Evolutionary conservation across 2,797 vertebrate species (phyloP).

Genomic region (Masticophis lateralis): DNA sequence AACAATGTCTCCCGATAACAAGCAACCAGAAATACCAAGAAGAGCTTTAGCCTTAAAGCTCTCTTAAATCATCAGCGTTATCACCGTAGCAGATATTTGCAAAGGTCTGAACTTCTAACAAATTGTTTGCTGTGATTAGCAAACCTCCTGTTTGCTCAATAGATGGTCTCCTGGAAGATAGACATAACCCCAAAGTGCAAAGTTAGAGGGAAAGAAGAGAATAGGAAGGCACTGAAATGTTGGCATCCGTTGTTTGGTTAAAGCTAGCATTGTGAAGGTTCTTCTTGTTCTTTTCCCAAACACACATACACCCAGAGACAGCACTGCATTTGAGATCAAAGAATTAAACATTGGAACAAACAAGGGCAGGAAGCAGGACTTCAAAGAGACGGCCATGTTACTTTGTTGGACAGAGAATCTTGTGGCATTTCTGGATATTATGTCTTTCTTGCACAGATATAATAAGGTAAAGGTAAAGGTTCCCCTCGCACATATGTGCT

Average conservation of each 20-base stretch:
- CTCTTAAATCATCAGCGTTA: constrained; percentile 41
- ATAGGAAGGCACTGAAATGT: neutral
- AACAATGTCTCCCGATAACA: neutral
- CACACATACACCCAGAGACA: neutral
- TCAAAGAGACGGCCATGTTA: neutral
- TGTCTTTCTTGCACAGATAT: neutral
- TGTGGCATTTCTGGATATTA: neutral
- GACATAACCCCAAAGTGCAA: neutral
- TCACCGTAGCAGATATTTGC: constrained; percentile 40
- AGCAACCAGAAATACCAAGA: constrained; percentile 4
- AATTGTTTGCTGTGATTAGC: constrained; percentile 2
- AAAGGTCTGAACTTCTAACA: constrained; percentile 17
- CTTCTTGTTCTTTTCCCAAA: neutral
- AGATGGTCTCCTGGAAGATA: constrained; percentile 5
- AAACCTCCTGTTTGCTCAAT: constrained; percentile 26
- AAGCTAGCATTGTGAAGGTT: neutral
- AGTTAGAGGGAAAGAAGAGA: neutral
- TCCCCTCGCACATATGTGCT: too few relatives aligned
- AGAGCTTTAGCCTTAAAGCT: constrained; percentile 3
- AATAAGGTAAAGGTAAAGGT: too few relatives aligned
- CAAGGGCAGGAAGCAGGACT: neutral
- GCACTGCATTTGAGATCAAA: neutral
- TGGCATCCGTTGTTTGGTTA: neutral
- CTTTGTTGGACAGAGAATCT: neutral
- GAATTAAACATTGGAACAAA: neutral